Conservation (phyloP, 2,888 invertebrate species). For the Poecilobothrus nobilitatus region DNA sequence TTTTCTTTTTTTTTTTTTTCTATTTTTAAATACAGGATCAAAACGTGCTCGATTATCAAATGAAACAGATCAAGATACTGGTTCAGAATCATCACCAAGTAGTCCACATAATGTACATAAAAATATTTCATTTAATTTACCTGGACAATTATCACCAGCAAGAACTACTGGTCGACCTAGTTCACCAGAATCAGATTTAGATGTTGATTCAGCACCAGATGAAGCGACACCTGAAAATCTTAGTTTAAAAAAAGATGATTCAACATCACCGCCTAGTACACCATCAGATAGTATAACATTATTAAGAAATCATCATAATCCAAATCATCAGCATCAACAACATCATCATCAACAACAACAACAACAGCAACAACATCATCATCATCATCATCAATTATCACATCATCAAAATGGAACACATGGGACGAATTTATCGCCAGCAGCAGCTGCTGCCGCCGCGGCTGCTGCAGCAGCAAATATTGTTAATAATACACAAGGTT, state of each 20-base stretch:
- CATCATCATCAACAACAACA: background rate
- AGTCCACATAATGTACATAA: conserved; percentile 33
- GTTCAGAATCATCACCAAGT: conserved; percentile 43
- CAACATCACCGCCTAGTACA: conserved; percentile 42
- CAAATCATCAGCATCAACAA: background rate
- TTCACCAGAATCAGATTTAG: conserved; percentile 44
- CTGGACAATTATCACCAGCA: conserved; percentile 39
- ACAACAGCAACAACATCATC: background rate
- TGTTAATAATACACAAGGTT: conserved; percentile 38
- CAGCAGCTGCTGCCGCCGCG: background rate
- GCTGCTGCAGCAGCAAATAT: background rate
- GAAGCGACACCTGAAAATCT: conserved; percentile 69
- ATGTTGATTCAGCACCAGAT: conserved; percentile 45
- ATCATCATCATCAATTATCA: background rate
- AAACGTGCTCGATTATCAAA: conserved; percentile 43
- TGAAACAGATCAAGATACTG: conserved; percentile 44
- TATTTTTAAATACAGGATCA: conserved; percentile 31
- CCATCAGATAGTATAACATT: conserved; percentile 39
- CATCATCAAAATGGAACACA: background rate
- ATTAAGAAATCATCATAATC: conserved; percentile 28
- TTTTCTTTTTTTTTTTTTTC: background rate
- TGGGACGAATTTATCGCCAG: background rate
- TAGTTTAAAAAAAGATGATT: conserved; percentile 61
- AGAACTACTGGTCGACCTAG: conserved; percentile 44
- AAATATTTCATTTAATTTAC: conserved; percentile 30